Evolutionary conservation across 1,140 invertebrate species (phyloP).

Genomic region (Hermetia illucens): DNA sequence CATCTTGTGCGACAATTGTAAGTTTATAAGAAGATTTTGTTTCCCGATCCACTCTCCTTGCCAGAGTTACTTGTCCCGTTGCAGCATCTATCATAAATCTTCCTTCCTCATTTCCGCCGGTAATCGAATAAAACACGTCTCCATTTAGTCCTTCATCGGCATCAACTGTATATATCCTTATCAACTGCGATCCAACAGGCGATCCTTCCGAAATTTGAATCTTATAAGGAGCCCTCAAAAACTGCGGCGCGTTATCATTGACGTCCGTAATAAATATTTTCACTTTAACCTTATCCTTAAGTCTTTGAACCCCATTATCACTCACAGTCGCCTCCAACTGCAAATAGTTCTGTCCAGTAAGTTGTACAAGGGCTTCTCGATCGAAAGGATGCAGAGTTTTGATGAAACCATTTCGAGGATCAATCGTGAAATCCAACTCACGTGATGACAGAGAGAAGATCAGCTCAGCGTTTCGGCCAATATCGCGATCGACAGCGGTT

Average conservation of each 20-base stretch:
- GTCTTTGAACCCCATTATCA: conserved; percentile 69
- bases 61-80: conserved; percentile 72
- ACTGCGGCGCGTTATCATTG: conserved; percentile 85
- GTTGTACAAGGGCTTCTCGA: conserved; percentile 61
- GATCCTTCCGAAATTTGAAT: conserved; percentile 76
- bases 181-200: conserved; percentile 58
- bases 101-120: conserved; percentile 63
- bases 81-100: conserved; percentile 73
- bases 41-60: conserved; percentile 71
- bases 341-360: conserved; percentile 62
- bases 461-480: conserved; percentile 81
- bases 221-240: conserved; percentile 66
- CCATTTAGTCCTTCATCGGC: conserved; percentile 83
- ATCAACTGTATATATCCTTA: conserved; percentile 73
- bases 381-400: conserved; percentile 75
- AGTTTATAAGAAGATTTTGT: conserved; percentile 62
- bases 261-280: conserved; percentile 78
- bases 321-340: conserved; percentile 70
- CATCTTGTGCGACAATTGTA: conserved; percentile 69
- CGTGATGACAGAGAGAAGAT: conserved; percentile 65
- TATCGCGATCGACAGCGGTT: conserved; percentile 76
- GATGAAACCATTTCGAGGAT: conserved; percentile 83
- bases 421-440: conserved; percentile 74
- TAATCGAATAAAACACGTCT: conserved; percentile 72
- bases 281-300: conserved; percentile 78